These are phyloP conservation scores for Drosophila dunni DNA, from an alignment of 1,140 invertebrate genomes.

Conservation along the genomic window DNA sequence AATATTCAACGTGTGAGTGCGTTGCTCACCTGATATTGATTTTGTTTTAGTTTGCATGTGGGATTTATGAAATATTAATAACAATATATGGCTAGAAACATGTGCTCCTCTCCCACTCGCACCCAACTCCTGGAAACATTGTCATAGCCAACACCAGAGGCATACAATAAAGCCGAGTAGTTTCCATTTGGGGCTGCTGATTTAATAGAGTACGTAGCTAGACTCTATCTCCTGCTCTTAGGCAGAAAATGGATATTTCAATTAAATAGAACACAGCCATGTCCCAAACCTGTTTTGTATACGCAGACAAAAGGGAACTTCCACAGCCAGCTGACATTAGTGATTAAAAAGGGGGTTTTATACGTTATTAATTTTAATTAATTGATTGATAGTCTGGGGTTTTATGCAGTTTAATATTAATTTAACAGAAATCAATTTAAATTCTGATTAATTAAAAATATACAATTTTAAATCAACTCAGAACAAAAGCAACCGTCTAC, in stretches of 20 bases:
- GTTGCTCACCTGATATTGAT: slow-evolving; percentile 69
- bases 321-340: too few species aligned
- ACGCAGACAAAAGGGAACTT: background rate
- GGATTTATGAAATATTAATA: slow-evolving; percentile 79
- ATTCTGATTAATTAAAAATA: too few species aligned
- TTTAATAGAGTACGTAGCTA: slow-evolving; percentile 19
- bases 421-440: too few species aligned
- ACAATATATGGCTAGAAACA: slow-evolving; percentile 57
- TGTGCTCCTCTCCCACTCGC: slow-evolving; percentile 34
- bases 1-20: slow-evolving; percentile 43
- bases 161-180: slow-evolving; percentile 29
- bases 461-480: too few species aligned
- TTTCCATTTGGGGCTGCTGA: slow-evolving; percentile 27
- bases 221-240: background rate
- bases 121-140: background rate
- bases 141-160: background rate
- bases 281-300: slow-evolving; percentile 18
- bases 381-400: too few species aligned
- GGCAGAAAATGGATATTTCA: slow-evolving; percentile 40
- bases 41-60: slow-evolving; percentile 76
- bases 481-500: background rate
- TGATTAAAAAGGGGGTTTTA: too few species aligned
- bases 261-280: slow-evolving; percentile 28
- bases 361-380: too few species aligned
- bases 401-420: too few species aligned